Conservation (phyloP, 23 tunicate species). For the Diplosoma virens region DNA sequence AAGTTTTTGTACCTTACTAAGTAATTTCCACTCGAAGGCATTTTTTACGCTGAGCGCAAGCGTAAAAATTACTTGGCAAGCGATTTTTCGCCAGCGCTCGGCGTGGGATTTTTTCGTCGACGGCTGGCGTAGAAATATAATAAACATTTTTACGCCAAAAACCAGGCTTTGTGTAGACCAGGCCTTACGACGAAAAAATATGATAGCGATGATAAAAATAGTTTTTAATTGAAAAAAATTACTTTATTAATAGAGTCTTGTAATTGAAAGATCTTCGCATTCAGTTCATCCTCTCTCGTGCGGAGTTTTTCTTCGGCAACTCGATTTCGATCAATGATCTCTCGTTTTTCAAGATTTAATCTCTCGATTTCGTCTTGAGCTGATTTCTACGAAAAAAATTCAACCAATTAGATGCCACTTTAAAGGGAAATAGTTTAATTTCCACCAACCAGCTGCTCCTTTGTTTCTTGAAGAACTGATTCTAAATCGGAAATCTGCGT, state of each 20-base stretch:
- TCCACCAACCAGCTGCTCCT: conserved; percentile 10
- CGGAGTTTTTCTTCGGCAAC: neutral
- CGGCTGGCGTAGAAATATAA: too few relatives aligned
- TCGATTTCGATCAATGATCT: neutral
- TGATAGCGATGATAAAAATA: too few relatives aligned
- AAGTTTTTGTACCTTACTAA: too few relatives aligned
- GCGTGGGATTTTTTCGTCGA: too few relatives aligned
- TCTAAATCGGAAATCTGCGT: conserved; percentile 36
- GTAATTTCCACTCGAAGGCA: too few relatives aligned
- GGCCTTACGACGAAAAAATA: too few relatives aligned
- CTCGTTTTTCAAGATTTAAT: neutral
- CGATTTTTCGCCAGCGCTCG: too few relatives aligned
- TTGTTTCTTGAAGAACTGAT: neutral
- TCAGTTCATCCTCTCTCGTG: neutral
- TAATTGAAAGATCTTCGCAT: neutral
- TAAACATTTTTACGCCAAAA: too few relatives aligned
- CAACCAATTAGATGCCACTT: too few relatives aligned
- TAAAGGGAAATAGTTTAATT: neutral
- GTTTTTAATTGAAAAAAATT: neutral
- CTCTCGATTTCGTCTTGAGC: conserved; percentile 8
- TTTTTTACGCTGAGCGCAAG: too few relatives aligned
- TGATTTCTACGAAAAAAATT: conserved; percentile 2
- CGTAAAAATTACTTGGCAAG: too few relatives aligned
- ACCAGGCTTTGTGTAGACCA: too few relatives aligned
- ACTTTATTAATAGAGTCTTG: conserved; percentile 14